Evolutionary conservation across 2,888 invertebrate genomes (phyloP), one percentile per base, ranked within the genome.

Genomic region (Eristalis arbustorum): DNA sequence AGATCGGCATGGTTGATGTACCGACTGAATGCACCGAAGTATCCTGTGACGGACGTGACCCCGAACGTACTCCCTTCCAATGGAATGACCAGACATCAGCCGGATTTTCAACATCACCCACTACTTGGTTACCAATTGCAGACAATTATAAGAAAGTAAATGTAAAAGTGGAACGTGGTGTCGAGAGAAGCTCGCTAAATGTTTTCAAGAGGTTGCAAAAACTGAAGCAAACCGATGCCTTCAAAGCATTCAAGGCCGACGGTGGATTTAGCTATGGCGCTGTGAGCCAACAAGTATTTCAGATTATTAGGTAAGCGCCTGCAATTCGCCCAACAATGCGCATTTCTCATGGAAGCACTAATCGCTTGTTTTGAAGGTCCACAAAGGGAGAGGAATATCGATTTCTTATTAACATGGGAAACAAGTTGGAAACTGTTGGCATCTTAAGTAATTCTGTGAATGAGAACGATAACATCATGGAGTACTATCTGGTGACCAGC

Each of bases 41-140:
- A 25, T 89, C 90, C 0, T 91, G 91, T 34, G 92, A 92, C 62
- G 71, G 71, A 0, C 93, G 95, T 42, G 95, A 95, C 89, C 94
- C 94, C 0, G 94, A 93, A 71, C 92, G 95, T 23, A 94, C 95
- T 0, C 95, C 95, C 0, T 94, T 94, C 91, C 95, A 95, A 88
- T 95, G 95, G 95, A 92, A 94, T 76, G 88, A 90, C 1, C 84
- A 90, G 0, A 89, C 88, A 0, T 93, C 93, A 80, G 94, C 94
- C 1, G 95, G 95, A 0, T 96, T 96, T 90, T 94, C 95, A 0
- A 93, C 95, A 0, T 93, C 90, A 2, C 90, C 89, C 0, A 68
- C 68, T 0, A 94, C 96, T 0, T 96, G 96, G 96, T 90, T 96
- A 8, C 96, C 96, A 0, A 93, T 96, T 0, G 94, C 95, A 81